phyloP scores from a whole-genome alignment of 2,888 invertebrate genomes.

The Napeogenes inachia region DNA sequence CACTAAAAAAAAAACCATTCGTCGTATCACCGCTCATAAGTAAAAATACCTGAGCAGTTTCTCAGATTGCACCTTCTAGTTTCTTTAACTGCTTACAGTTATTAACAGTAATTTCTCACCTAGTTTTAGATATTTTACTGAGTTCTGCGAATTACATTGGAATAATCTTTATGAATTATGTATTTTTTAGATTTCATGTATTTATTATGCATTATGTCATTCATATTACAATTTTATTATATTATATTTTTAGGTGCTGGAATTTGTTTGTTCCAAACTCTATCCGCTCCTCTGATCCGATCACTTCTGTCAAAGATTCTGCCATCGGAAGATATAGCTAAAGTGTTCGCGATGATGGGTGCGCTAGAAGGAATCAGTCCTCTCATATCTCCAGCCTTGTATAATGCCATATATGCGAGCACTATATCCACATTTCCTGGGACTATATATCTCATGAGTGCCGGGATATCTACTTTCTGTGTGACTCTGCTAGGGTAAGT shows the following conservation, averaged over 20 bases:
- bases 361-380: slow-evolving; percentile 80
- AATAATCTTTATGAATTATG: too few relatives aligned
- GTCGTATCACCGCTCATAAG: too few relatives aligned
- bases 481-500: slow-evolving; percentile 74
- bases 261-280: slow-evolving; percentile 69
- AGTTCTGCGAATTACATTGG: too few relatives aligned
- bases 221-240: too few relatives aligned
- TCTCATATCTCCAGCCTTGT: slow-evolving; percentile 79
- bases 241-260: slow-evolving; percentile 55
- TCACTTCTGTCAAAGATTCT: slow-evolving; percentile 80
- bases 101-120: too few relatives aligned
- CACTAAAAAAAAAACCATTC: too few relatives aligned
- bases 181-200: too few relatives aligned
- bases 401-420: slow-evolving; percentile 79
- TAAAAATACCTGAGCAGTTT: too few relatives aligned
- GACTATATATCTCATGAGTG: slow-evolving; percentile 77
- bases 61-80: too few relatives aligned
- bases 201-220: too few relatives aligned
- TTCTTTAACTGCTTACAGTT: too few relatives aligned
- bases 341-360: slow-evolving; percentile 83
- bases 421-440: slow-evolving; percentile 78
- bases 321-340: slow-evolving; percentile 79
- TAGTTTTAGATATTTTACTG: too few relatives aligned
- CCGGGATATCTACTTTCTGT: slow-evolving; percentile 62
- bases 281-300: slow-evolving; percentile 77